Evolutionary conservation across 2,888 invertebrate species (phyloP).

Genomic region (Copidosoma aretas): DNA sequence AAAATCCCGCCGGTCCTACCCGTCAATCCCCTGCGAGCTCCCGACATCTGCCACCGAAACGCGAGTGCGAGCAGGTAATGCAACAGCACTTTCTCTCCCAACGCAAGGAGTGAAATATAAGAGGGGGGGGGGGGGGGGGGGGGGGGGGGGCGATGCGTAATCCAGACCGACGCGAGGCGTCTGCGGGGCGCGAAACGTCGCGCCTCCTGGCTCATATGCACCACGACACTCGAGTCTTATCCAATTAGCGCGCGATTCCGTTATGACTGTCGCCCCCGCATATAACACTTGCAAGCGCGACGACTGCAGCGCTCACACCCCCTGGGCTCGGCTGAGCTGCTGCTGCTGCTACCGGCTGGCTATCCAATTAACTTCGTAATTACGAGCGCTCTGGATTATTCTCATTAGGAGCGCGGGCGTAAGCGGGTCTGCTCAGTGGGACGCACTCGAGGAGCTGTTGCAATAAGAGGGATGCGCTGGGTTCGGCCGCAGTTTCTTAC

Average conservation of each 20-base stretch:
- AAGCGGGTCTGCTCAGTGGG: too few relatives aligned
- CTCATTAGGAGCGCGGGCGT: constrained; percentile 48
- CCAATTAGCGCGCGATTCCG: constrained; percentile 49
- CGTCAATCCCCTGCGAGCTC: too few relatives aligned
- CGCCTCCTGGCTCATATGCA: not conserved
- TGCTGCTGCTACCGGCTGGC: constrained; percentile 19
- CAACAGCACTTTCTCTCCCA: too few relatives aligned
- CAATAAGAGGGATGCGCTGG: too few relatives aligned
- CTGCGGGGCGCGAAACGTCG: constrained; percentile 2
- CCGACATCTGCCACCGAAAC: not conserved
- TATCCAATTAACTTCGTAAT: constrained; percentile 55
- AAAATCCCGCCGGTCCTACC: too few relatives aligned
- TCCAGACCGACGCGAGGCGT: not conserved
- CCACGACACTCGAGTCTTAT: constrained; percentile 41
- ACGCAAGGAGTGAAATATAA: too few relatives aligned
- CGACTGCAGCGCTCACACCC: too few relatives aligned
- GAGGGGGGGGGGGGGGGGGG: too few relatives aligned
- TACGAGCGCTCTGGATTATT: constrained; percentile 49
- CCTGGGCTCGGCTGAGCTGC: too few relatives aligned
- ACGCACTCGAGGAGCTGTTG: too few relatives aligned
- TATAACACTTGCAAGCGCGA: not conserved
- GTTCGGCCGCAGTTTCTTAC: too few relatives aligned
- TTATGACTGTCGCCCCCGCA: constrained; percentile 34
- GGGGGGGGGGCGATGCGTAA: not conserved
- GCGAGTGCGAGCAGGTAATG: not conserved